Conservation (phyloP, 1,140 invertebrate genomes). For the Bombus sibiricus region DNA sequence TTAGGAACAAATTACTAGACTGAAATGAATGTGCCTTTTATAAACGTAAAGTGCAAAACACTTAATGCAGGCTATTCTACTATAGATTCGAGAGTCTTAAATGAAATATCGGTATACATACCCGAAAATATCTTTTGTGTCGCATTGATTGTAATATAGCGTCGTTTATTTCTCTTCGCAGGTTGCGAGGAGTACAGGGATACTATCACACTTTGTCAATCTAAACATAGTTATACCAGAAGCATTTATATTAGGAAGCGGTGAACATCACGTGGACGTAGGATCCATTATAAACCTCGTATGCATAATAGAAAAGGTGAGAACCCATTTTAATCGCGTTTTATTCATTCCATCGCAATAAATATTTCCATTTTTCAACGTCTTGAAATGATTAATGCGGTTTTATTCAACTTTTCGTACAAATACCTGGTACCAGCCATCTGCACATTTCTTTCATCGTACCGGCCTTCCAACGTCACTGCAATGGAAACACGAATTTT, state of each 20-base stretch:
- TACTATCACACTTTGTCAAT: slow-evolving; percentile 94
- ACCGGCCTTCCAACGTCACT: not conserved
- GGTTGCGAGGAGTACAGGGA: slow-evolving; percentile 93
- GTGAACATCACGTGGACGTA: slow-evolving; percentile 94
- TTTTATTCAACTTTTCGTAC: not conserved
- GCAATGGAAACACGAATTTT: not conserved
- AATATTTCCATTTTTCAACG: not conserved
- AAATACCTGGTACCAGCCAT: not conserved
- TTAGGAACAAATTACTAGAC: too few relatives aligned
- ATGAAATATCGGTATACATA: too few relatives aligned
- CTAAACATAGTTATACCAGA: slow-evolving; percentile 94
- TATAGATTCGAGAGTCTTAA: too few relatives aligned
- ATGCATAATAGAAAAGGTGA: slow-evolving; percentile 96
- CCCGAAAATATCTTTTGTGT: not conserved
- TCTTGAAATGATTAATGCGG: not conserved
- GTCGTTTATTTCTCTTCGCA: slow-evolving; percentile 79
- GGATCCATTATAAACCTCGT: slow-evolving; percentile 95
- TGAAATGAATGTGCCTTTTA: too few relatives aligned
- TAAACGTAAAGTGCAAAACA: too few relatives aligned
- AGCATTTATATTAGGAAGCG: slow-evolving; percentile 93
- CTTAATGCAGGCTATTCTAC: too few relatives aligned
- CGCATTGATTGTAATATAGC: not conserved
- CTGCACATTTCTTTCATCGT: not conserved
- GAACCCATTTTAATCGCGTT: slow-evolving; percentile 44
- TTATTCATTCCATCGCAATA: not conserved